phyloP scores from a whole-genome alignment of 1,140 invertebrate species.

The Zaprionus taronus region DNA sequence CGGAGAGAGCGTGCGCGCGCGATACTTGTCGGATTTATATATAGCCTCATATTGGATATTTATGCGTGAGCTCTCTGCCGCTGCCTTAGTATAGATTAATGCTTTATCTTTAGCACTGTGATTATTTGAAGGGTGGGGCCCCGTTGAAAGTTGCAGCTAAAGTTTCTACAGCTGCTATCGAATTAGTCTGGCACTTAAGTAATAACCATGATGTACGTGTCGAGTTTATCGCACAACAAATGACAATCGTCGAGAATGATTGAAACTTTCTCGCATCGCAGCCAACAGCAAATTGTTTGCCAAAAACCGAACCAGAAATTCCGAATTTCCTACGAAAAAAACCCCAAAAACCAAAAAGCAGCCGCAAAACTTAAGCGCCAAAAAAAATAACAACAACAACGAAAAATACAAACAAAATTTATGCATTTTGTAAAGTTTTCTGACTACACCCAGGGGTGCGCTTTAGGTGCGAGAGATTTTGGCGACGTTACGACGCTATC shows the following conservation, averaged over 20 bases:
- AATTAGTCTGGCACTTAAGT: slow-evolving; percentile 48
- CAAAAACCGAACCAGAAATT: slow-evolving; percentile 26
- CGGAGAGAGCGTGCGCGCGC: background rate
- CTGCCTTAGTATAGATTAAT: slow-evolving; percentile 57
- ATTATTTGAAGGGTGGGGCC: slow-evolving; percentile 53
- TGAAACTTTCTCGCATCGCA: slow-evolving; percentile 57
- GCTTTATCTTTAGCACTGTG: slow-evolving; percentile 41
- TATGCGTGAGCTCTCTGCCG: slow-evolving; percentile 53
- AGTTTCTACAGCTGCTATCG: slow-evolving; percentile 48
- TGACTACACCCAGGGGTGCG: slow-evolving; percentile 63
- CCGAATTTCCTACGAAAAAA: slow-evolving; percentile 19
- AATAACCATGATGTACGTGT: slow-evolving; percentile 54
- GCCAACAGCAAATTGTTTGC: slow-evolving; percentile 31
- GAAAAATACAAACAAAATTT: slow-evolving; percentile 42
- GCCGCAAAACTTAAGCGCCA: slow-evolving; percentile 32
- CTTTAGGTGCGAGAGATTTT: slow-evolving; percentile 50
- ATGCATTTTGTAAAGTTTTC: slow-evolving; percentile 73
- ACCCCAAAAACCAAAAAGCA: slow-evolving; percentile 22
- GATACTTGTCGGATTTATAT: slow-evolving; percentile 52
- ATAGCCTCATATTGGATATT: slow-evolving; percentile 68
- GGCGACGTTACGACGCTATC: slow-evolving; percentile 21
- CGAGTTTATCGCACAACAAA: slow-evolving; percentile 45
- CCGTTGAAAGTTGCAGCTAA: slow-evolving; percentile 48
- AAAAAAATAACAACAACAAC: slow-evolving; percentile 3
- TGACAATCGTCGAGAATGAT: slow-evolving; percentile 60